Conservation (phyloP, 1,140 invertebrate genomes). For the Chionoecetes opilio region DNA sequence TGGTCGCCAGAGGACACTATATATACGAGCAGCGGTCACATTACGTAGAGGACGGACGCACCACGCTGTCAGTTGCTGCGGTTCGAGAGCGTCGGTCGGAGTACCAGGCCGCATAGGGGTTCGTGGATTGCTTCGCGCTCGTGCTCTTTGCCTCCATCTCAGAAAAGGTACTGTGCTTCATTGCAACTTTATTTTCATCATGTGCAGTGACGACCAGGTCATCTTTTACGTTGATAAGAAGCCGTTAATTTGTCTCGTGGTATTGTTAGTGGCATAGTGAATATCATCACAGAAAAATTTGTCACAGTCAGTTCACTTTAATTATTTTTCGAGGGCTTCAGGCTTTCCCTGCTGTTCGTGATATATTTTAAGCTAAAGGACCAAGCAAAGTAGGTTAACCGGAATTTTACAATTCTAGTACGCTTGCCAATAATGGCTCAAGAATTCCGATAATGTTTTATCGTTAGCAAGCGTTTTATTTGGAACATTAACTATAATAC, state of each 20-base stretch:
- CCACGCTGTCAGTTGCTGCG: conserved; percentile 13
- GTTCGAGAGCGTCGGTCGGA: not conserved
- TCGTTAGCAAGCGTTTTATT: too few relatives aligned
- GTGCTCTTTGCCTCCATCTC: not conserved
- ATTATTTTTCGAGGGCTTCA: too few relatives aligned
- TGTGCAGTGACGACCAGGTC: not conserved
- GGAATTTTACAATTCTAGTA: too few relatives aligned
- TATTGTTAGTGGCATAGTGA: not conserved
- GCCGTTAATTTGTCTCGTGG: not conserved
- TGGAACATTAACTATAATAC: too few relatives aligned
- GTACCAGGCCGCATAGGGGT: not conserved
- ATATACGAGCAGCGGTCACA: conserved; percentile 27
- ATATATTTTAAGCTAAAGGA: too few relatives aligned
- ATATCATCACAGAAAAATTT: not conserved
- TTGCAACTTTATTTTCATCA: not conserved
- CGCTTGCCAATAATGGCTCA: too few relatives aligned
- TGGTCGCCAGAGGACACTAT: conserved; percentile 15
- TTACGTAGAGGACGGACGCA: not conserved
- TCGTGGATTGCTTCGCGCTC: not conserved
- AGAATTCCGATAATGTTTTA: too few relatives aligned
- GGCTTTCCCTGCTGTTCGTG: too few relatives aligned
- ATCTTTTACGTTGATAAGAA: not conserved
- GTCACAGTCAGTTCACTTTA: not conserved
- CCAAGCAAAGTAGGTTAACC: too few relatives aligned
- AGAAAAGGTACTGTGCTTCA: not conserved